phyloP scores from a whole-genome alignment of 2,797 vertebrate genomes.

The Percopsis omiscomaycus region DNA sequence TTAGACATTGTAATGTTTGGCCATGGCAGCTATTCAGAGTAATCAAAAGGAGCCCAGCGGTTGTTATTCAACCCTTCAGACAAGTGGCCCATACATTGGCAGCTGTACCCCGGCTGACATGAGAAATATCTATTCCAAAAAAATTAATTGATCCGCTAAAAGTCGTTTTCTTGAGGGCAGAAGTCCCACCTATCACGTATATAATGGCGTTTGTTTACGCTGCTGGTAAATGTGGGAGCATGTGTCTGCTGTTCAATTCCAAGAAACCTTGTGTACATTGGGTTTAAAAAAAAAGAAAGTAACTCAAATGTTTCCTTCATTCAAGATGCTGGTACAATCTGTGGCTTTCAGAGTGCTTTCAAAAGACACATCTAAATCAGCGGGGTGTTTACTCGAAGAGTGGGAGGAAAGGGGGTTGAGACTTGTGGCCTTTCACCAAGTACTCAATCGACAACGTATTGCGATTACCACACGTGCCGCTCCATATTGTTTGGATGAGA shows the following conservation, averaged over 20 bases:
- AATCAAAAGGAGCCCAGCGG: slow-evolving; percentile 61
- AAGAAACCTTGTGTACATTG: background rate
- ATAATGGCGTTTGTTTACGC: slow-evolving; percentile 21
- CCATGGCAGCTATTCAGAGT: slow-evolving; percentile 62
- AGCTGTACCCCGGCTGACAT: slow-evolving; percentile 48
- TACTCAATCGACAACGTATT: too few relatives aligned
- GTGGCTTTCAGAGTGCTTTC: background rate
- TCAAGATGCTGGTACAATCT: background rate
- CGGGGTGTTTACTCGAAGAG: background rate
- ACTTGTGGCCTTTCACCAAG: too few relatives aligned
- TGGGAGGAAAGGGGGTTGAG: background rate
- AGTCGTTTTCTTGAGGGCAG: slow-evolving; percentile 44
- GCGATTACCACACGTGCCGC: too few relatives aligned
- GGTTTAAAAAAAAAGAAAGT: background rate
- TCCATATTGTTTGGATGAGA: too few relatives aligned
- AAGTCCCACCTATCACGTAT: slow-evolving; percentile 29
- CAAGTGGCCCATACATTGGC: slow-evolving; percentile 45
- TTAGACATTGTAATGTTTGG: slow-evolving; percentile 71
- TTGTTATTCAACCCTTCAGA: slow-evolving; percentile 68
- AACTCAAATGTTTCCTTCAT: background rate
- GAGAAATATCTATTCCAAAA: slow-evolving; percentile 61
- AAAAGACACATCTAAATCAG: background rate
- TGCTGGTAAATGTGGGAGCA: background rate
- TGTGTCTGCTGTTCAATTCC: background rate
- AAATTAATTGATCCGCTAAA: slow-evolving; percentile 45